Conservation (phyloP, 2,797 vertebrate genomes). For the Chromobotia macracanthus region DNA sequence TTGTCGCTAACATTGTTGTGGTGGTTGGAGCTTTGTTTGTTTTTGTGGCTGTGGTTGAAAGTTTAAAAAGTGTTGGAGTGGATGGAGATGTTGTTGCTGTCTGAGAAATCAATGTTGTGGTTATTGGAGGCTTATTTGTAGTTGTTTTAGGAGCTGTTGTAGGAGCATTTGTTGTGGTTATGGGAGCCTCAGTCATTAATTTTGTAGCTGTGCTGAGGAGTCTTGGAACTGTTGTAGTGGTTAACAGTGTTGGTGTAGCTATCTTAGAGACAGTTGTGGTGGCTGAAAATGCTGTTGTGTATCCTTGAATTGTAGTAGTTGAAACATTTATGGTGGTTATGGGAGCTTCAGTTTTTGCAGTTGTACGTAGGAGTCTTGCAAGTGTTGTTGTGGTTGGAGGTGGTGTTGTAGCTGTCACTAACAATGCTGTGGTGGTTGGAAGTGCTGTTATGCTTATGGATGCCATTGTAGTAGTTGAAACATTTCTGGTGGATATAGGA, state of each 20-base stretch:
- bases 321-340: neutral
- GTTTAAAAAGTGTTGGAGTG: too few species aligned
- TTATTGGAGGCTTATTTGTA: too few species aligned
- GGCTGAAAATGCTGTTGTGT: neutral
- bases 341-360: neutral
- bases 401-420: neutral
- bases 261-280: neutral
- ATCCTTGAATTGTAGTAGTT: neutral
- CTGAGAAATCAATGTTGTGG: neutral
- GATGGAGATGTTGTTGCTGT: neutral
- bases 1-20: neutral
- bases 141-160: too few species aligned
- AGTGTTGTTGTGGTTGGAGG: neutral
- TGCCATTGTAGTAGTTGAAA: neutral
- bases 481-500: neutral
- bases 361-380: neutral
- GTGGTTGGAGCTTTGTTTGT: too few species aligned
- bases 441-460: neutral
- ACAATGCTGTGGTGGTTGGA: neutral
- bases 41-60: neutral
- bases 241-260: neutral
- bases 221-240: neutral
- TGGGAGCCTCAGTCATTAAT: neutral
- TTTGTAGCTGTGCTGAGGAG: neutral
- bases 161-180: too few species aligned